phyloP scores from a whole-genome alignment of 1,140 invertebrate genomes.

The Drosophila murphyi region DNA sequence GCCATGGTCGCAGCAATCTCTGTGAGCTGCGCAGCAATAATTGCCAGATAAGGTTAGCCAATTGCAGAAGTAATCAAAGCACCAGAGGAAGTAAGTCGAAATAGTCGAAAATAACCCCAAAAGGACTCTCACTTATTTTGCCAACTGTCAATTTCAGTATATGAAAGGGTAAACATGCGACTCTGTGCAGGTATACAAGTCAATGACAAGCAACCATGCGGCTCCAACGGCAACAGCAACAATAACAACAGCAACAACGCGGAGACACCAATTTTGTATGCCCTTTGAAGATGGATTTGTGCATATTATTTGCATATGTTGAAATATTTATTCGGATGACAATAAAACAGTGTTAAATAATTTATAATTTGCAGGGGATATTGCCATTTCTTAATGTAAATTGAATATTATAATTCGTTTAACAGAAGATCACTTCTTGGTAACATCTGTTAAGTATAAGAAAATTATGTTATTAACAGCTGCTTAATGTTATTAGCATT shows the following conservation, averaged over 20 bases:
- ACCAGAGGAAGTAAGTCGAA: neutral
- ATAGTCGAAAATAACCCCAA: no score
- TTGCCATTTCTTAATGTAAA: no score
- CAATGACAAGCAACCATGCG: slow-evolving; percentile 25
- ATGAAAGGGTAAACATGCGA: slow-evolving; percentile 13
- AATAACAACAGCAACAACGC: neutral
- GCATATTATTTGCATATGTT: neutral
- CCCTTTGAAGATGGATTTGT: neutral
- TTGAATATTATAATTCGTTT: no score
- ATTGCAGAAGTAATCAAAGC: slow-evolving; percentile 21
- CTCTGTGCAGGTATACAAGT: slow-evolving; percentile 26
- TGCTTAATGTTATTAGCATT: neutral
- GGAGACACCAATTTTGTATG: neutral
- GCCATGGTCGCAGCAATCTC: slow-evolving; percentile 40
- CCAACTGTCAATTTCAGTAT: slow-evolving; percentile 13
- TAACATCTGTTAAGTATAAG: no score
- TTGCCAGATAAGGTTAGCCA: slow-evolving; percentile 24
- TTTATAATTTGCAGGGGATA: neutral
- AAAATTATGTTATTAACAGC: neutral
- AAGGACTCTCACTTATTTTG: neutral
- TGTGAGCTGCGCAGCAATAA: slow-evolving; percentile 41
- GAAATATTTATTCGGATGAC: neutral
- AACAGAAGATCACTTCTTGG: no score
- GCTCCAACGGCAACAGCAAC: slow-evolving; percentile 14
- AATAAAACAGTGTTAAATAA: neutral